Base-by-base conservation (phyloP, 2,888 invertebrate species). In the Augochlorella aurata region DNA sequence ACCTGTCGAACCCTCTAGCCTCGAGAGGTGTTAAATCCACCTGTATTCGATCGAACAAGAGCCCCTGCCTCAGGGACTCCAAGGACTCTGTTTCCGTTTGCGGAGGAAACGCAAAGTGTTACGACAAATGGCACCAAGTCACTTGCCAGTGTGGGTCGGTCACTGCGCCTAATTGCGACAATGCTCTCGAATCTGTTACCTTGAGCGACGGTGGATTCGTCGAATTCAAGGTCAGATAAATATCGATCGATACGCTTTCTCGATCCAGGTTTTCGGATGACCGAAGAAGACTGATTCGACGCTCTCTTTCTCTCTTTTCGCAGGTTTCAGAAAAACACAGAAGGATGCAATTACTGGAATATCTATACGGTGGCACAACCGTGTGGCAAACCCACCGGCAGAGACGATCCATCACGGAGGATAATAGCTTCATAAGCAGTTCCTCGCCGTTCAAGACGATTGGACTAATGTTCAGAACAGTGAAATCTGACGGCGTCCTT, bases 261-360 rank as follows among this genome's bases (percentile, higher is more conserved):
- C 10, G 10, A 14, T 49, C 14, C 1, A 49, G 12, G 12, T 10
- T 49, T 10, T 7, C 47, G 47, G 12, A 49, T 49, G 14, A 49
- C 8, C 47, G 47, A 49, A 49, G 14, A 49, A 49, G 14, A 18
- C 54, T 38, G 38, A 52, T 18, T 12, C 3, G 21, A 14, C 14
- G 0, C 3, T 18, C 18, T 52, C 71, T 7, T 3, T 16, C 0
- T 18, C 18, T 52, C 71, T 7, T 3, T 16, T 85, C 54, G 5
- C 93, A 95, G 82, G 96, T 97, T 86, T 97, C 97, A 0, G 97
- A 98, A 90, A 97, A 97, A 89, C 97, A 98, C 93, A 95, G 97
- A 82, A 94, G 98, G 90, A 97, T 98, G 96, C 97, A 98, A 92
- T 94, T 98, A 9, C 93, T 98, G 67, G 97, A 98, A 86, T 95